These are phyloP conservation scores for Apodemus speciosus DNA, from an alignment of 2,113 vertebrate species.

Conservation along the genomic window DNA sequence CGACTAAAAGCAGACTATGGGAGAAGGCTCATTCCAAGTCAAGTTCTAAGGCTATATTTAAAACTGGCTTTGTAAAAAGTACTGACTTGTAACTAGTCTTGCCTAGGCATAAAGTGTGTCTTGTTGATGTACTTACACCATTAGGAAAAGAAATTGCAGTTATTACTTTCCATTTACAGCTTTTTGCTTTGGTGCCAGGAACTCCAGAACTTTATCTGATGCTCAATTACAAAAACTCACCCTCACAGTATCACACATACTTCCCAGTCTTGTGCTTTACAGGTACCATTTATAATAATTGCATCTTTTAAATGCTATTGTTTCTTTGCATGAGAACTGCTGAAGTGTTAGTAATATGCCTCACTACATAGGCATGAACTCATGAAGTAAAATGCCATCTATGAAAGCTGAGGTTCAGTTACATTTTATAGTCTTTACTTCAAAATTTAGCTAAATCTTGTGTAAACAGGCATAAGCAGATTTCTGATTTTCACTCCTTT, in stretches of 20 bases:
- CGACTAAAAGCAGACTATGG: not conserved
- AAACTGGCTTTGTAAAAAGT: conserved; percentile 8
- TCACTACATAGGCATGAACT: not conserved
- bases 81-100: not conserved
- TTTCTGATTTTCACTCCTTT: conserved; percentile 25
- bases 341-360: not conserved
- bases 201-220: conserved; percentile 19
- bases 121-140: not conserved
- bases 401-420: conserved; percentile 8
- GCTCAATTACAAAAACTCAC: conserved; percentile 24
- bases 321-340: conserved; percentile 19
- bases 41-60: not conserved
- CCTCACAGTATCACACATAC: conserved; percentile 4
- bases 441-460: conserved; percentile 59
- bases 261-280: conserved; percentile 14
- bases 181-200: conserved; percentile 34
- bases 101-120: not conserved
- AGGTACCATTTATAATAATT: not conserved
- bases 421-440: conserved; percentile 35
- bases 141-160: conserved; percentile 10
- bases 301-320: not conserved
- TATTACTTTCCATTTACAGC: not conserved
- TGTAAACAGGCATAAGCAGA: not conserved
- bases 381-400: conserved; percentile 40
- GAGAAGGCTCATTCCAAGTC: conserved; percentile 1